phyloP scores from a whole-genome alignment of 2,888 invertebrate genomes.

The Dicycla oo region DNA sequence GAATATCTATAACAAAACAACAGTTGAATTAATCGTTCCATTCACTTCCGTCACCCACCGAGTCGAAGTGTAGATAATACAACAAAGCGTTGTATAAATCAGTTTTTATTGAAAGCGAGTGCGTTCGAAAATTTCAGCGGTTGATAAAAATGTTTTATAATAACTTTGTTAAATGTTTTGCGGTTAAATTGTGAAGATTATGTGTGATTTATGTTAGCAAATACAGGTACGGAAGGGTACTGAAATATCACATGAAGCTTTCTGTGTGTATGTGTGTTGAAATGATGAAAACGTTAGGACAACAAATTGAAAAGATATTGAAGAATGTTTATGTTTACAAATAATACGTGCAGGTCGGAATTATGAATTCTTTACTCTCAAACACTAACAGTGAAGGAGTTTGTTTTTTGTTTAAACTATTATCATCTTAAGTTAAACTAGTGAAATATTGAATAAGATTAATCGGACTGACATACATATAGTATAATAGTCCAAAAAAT shows the following conservation, averaged over 20 bases:
- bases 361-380: too few species aligned
- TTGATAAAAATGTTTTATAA: conserved; percentile 61
- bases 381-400: too few species aligned
- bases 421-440: too few species aligned
- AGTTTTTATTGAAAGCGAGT: conserved; percentile 64
- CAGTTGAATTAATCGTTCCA: conserved; percentile 46
- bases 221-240: conserved; percentile 11
- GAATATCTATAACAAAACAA: conserved; percentile 59
- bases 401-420: too few species aligned
- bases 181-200: conserved; percentile 42
- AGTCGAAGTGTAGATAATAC: conserved; percentile 50
- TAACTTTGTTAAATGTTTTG: conserved; percentile 50
- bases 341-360: too few species aligned
- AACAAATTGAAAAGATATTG: not conserved
- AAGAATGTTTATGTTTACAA: not conserved
- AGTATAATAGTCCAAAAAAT: too few species aligned
- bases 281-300: not conserved
- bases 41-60: conserved; percentile 43
- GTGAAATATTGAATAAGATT: too few species aligned
- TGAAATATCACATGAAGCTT: not conserved
- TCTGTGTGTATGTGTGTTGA: not conserved
- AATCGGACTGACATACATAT: too few species aligned
- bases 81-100: conserved; percentile 62
- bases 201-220: conserved; percentile 20
- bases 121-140: conserved; percentile 46